Evolutionary conservation across 2,797 vertebrate genomes (phyloP), one percentile per base, ranked within the genome.

Genomic region (Thripadectes ignobilis): DNA sequence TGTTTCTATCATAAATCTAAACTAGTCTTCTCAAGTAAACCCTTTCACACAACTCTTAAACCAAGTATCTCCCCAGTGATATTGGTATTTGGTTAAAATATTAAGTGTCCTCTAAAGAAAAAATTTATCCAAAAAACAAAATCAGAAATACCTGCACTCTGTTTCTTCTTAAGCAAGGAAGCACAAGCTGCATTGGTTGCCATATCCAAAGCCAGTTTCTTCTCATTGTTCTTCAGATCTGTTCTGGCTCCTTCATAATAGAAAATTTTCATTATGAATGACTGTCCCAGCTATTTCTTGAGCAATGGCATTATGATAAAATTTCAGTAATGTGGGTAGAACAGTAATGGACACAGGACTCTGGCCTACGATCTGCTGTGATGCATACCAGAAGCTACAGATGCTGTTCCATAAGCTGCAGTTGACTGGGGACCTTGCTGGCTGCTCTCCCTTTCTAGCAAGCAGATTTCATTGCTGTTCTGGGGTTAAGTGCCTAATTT

Each of bases 151-250:
- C 98, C 97, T 98, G 97, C 90, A 73, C 85, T 97, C 89, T 98
- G 98, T 95, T 98, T 99, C 98, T 98, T 99, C 95, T 99, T 99
- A 93, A 99, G 98, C 88, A 99, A 98, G 43, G 99, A 99, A 10
- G 99, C 99, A 94, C 98, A 99, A 92, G 98, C 98, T 71, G 99
- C 99, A 4, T 99, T 98, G 8, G 98, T 99, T 79, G 99, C 98
- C 99, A 99, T 99, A 32, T 99, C 99, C 88, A 99, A 93, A 69
- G 99, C 99, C 91, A 99, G 97, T 96, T 99, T 99, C 95, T 99
- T 99, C 97, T 99, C 99, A 7, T 99, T 99, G 98, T 99, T 99
- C 95, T 97, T 97, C 96, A 99, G 93, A 96, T 99, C 99, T 88
- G 96, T 99, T 97, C 98, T 98, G 26, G 99, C 98, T 92, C 99